phyloP scores from a whole-genome alignment of 2,888 invertebrate genomes.

The Cheilosia vulpina region DNA sequence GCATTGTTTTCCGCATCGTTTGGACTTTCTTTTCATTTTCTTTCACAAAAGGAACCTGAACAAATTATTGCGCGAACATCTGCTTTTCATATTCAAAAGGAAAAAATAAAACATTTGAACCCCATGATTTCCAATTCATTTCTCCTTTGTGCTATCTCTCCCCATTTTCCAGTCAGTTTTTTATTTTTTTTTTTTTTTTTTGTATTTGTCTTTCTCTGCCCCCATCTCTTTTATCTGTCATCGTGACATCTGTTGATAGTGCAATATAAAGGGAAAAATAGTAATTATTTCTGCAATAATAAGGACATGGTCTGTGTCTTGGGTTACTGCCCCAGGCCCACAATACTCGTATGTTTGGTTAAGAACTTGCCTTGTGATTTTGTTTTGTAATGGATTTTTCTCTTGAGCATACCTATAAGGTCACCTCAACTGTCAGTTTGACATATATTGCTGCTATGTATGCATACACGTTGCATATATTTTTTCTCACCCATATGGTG shows the following conservation, averaged over 20 bases:
- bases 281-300: slow-evolving; percentile 57
- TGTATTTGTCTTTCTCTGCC: slow-evolving; percentile 1
- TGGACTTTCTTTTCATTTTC: slow-evolving; percentile 12
- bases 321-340: background rate
- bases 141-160: slow-evolving; percentile 24
- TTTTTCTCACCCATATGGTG: background rate
- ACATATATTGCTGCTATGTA: background rate
- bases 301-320: slow-evolving; percentile 41
- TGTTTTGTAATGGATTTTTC: background rate
- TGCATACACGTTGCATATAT: background rate
- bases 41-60: background rate
- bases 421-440: slow-evolving; percentile 21
- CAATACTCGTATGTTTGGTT: background rate
- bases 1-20: slow-evolving; percentile 25
- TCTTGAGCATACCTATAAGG: background rate
- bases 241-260: slow-evolving; percentile 68
- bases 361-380: background rate
- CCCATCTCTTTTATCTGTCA: slow-evolving; percentile 43
- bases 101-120: slow-evolving; percentile 28
- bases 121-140: slow-evolving; percentile 49
- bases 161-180: slow-evolving; percentile 33
- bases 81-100: slow-evolving; percentile 32
- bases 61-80: slow-evolving; percentile 50
- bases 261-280: slow-evolving; percentile 52
- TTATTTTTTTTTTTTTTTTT: background rate